phyloP scores from a whole-genome alignment of 2,797 vertebrate genomes.

The Gallirallus australis region DNA sequence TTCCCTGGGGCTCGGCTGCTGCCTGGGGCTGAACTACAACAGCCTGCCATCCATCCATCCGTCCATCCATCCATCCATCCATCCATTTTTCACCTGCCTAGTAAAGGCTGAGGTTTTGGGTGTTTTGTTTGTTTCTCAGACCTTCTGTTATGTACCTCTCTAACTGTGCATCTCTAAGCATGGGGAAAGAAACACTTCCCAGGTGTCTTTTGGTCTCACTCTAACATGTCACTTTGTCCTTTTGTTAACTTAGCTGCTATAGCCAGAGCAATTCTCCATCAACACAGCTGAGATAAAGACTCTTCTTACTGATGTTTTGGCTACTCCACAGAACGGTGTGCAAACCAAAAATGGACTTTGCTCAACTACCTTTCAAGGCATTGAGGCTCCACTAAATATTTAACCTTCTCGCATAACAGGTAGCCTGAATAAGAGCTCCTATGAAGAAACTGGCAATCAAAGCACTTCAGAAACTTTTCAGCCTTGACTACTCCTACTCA shows the following conservation, averaged over 20 bases:
- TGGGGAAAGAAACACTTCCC: not conserved
- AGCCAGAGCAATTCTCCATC: not conserved
- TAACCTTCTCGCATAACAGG: conserved; percentile 23
- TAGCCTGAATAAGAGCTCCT: conserved; percentile 57
- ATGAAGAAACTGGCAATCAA: conserved; percentile 41
- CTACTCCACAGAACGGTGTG: not conserved
- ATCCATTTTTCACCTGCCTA: not conserved
- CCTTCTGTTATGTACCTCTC: not conserved
- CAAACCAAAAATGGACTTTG: not conserved
- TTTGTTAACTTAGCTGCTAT: not conserved
- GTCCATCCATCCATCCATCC: too few species aligned
- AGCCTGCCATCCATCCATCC: too few species aligned
- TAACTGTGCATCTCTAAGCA: accelerated
- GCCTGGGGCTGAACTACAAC: too few species aligned
- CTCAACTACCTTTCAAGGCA: not conserved
- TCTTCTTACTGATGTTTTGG: not conserved
- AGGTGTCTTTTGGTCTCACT: not conserved
- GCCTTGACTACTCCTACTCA: conserved; percentile 72
- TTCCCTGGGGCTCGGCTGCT: too few species aligned
- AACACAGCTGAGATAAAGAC: not conserved
- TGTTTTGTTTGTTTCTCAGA: not conserved
- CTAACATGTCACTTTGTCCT: not conserved
- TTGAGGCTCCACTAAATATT: not conserved
- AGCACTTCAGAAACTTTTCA: conserved; percentile 73
- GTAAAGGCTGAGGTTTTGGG: not conserved